Base-by-base conservation (phyloP, 2,113 vertebrate species). In the Lampris incognitus region DNA sequence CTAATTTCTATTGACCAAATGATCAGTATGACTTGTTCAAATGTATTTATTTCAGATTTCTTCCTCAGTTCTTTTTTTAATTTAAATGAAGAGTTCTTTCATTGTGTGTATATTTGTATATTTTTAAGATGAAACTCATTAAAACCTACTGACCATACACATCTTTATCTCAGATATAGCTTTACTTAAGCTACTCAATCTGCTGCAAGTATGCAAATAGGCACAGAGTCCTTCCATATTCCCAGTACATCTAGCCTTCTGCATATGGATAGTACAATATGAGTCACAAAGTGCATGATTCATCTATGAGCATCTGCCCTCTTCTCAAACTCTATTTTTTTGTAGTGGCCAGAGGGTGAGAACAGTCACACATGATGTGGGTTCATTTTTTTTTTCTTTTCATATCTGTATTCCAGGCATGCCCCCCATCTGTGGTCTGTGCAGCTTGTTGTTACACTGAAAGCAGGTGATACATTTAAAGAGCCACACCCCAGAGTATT, bases 271-370 rank as follows among this genome's bases (percentile, higher is more conserved):
- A 46, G 24, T 70, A 50, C 69, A 6, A 71, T 41, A 64, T 86
- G 84, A 89, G 71, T 85, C 85, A 85, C 38, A 56, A 80, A 61
- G 52, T 38, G 41, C 63, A 66, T 85, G 81, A 90, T 51, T 89
- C 85, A 89, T 70, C 67, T 42, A 49, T 68, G 66, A 70, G 79
- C 73, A 59, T 82, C 73, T 69, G 51, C 48, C 10, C 46, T 85
- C 57, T 74, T 79, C 61, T 38, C 58, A 80, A 69, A 61, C 40
- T 11, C 5, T 2, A 10, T 9, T 4, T 24, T 24, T 49, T 75
- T 9, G 60, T 5, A 37, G 41, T 48, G 49, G 66, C 40, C 62
- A 65, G 8, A 60, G 38, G 52, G 41, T 62, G 44, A 68, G 76
- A 73, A 64, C 66, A 54, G 36, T 79, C 67, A 69, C 64, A 57